Evolutionary conservation across 2,888 invertebrate species (phyloP), one percentile per base, ranked within the genome.

Genomic region (Argyra leucocephala): DNA sequence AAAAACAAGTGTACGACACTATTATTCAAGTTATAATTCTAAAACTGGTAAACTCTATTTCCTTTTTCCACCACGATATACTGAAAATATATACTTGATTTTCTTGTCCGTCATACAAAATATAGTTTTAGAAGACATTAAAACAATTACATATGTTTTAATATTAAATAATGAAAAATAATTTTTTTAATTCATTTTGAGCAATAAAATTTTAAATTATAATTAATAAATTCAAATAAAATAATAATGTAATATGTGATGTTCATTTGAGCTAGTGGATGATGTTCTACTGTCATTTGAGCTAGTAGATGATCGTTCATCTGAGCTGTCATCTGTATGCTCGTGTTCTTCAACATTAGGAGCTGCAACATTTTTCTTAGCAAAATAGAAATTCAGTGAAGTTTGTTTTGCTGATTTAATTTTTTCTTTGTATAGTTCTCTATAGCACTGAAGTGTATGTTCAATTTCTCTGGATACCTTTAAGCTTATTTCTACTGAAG

Each of bases 391-490:
- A 26, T 24, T 18, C 18, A 61, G 26, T 26, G 26, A 61, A 5
- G 61, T 61, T 63, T 58, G 63, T 36, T 63, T 63, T 63, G 63
- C 26, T 57, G 63, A 26, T n/a, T 57, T 57, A 6, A n/a, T 26
- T 26, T 26, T 26, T 15, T 63, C 24, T 7, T 26, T 23, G 26
- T 63, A 63, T 7, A 57, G 48, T 26, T 63, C 63, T 24, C 21
- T 57, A 21, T 57, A 63, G 63, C 36, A 61, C 24, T 26, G 15
- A 26, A 63, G 57, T 26, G 57, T 10, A 63, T 64, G 59, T 48
- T 64, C 36, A 36, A 64, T 48, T 60, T 60, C 22, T 64, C 64
- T 64, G 57, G 26, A 60, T 21, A 64, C 64, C 59, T 64, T 60
- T 15, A 23, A 48, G 21, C 64, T 64, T 61, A 23, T 64, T 61